phyloP scores from a whole-genome alignment of 1,140 invertebrate species.

The Pentalonia nigronervosa region DNA sequence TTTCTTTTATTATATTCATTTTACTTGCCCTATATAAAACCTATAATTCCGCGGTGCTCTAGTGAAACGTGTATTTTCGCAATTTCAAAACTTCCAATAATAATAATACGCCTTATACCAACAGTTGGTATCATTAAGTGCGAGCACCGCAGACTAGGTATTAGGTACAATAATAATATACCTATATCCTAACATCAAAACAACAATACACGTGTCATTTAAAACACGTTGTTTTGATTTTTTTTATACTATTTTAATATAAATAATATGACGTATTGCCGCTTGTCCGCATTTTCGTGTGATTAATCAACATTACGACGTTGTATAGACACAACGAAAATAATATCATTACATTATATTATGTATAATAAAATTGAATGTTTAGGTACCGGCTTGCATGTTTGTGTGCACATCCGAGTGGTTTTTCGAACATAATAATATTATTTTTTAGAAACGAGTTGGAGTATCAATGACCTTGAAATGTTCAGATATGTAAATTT shows the following conservation, averaged over 20 bases:
- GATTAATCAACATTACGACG: background rate
- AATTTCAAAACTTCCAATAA: background rate
- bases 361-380: background rate
- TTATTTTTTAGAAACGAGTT: background rate
- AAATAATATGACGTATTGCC: background rate
- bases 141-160: background rate
- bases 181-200: too few relatives aligned
- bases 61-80: background rate
- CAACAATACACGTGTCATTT: background rate
- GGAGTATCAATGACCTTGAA: background rate
- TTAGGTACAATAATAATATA: background rate
- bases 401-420: background rate
- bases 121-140: background rate
- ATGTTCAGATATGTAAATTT: background rate
- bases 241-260: background rate
- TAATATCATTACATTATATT: background rate
- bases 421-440: background rate
- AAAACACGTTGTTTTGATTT: background rate
- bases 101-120: background rate
- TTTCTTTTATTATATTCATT: too few relatives aligned
- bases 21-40: background rate
- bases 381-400: background rate
- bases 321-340: background rate
- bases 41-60: background rate
- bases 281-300: background rate